phyloP scores from a whole-genome alignment of 2,888 invertebrate species.

The Ametastegia equiseti region DNA sequence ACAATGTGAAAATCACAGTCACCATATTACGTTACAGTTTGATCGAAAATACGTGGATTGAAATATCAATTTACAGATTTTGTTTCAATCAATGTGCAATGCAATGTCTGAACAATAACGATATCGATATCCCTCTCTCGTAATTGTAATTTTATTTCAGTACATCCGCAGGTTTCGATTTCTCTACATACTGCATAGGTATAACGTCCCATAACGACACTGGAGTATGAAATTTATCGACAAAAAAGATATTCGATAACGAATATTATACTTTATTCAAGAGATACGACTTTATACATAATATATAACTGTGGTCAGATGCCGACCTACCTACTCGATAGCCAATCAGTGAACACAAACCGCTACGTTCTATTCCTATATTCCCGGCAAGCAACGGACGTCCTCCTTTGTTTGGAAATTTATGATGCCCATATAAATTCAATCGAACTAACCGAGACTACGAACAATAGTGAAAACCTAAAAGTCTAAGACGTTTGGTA shows the following conservation, averaged over 20 bases:
- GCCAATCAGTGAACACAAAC: conserved; percentile 26
- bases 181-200: not conserved
- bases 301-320: not conserved
- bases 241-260: conserved; percentile 11
- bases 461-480: conserved; percentile 6
- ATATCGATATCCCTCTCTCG: not conserved
- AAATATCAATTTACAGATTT: not conserved
- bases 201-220: not conserved
- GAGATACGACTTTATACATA: not conserved
- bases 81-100: not conserved
- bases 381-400: not conserved
- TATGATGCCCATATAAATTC: conserved; percentile 28
- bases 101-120: not conserved
- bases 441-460: conserved; percentile 22
- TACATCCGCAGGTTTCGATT: not conserved
- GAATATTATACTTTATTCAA: conserved; percentile 26
- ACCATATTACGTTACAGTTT: not conserved
- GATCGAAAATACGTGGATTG: not conserved
- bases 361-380: conserved; percentile 15
- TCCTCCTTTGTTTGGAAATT: conserved; percentile 19
- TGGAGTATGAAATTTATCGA: not conserved
- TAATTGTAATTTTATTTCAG: not conserved
- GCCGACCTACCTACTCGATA: not conserved
- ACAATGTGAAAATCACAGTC: not conserved
- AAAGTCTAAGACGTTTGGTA: not conserved